phyloP scores from a whole-genome alignment of 2,888 invertebrate genomes.

The Dolichomitus sp. region DNA sequence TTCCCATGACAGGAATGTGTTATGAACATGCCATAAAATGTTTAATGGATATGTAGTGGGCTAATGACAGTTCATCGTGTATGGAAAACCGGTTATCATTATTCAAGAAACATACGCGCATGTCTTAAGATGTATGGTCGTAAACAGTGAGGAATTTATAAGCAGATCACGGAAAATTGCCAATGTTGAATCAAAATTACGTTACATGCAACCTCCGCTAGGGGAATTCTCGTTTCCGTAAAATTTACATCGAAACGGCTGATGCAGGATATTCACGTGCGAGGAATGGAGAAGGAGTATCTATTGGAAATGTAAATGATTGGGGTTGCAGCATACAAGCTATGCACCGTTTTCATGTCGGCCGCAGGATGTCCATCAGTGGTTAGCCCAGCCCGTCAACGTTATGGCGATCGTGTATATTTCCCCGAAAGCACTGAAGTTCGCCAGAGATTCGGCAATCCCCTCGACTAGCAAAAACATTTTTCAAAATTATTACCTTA shows the following conservation, averaged over 20 bases:
- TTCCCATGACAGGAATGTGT: too few relatives aligned
- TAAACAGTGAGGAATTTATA: slow-evolving; percentile 18
- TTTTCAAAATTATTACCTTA: background rate
- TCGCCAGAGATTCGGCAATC: background rate
- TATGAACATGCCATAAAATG: too few relatives aligned
- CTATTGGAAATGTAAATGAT: slow-evolving; percentile 12
- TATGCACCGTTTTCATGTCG: background rate
- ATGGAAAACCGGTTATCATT: background rate
- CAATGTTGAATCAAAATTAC: slow-evolving; percentile 45
- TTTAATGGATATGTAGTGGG: too few relatives aligned
- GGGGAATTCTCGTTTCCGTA: slow-evolving; percentile 29
- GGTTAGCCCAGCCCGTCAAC: background rate
- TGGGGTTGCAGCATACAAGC: background rate
- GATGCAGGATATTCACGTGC: slow-evolving; percentile 25
- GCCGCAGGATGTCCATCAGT: slow-evolving; percentile 19
- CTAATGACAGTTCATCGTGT: background rate
- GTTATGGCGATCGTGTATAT: slow-evolving; percentile 8
- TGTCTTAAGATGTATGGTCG: background rate
- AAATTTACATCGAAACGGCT: slow-evolving; percentile 43
- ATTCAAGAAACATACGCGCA: too few relatives aligned
- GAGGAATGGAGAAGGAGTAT: background rate
- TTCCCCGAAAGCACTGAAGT: slow-evolving; percentile 4
- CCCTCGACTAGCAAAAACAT: background rate
- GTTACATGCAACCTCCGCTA: slow-evolving; percentile 18
- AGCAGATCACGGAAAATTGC: background rate